Percentiles rank a stretch among this genome's conserved stretches.
Conservation (phyloP, 2,888 invertebrate genomes). For the Trichopria drosophilae region DNA sequence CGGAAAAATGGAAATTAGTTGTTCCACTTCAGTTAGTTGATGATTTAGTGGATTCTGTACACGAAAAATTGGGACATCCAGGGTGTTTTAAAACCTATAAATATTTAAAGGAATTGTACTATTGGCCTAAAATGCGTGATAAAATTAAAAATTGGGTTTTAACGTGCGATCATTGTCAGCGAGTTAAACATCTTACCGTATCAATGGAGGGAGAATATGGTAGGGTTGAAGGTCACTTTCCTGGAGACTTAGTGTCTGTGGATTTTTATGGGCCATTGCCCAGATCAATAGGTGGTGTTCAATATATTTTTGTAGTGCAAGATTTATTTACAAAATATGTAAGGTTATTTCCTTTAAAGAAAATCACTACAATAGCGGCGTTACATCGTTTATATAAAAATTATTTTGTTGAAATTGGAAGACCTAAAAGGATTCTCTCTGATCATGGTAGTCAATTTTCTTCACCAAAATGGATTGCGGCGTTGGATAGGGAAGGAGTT, state of each 20-base stretch:
- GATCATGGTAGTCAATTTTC: too few species aligned
- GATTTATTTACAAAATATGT: conserved; percentile 27
- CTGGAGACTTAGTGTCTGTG: conserved; percentile 22
- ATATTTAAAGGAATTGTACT: conserved; percentile 15
- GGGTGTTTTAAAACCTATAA: conserved; percentile 18
- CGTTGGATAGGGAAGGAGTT: too few species aligned
- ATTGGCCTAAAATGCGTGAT: conserved; percentile 15
- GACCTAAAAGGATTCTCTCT: too few species aligned
- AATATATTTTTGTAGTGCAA: conserved; percentile 30
- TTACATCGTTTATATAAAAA: too few species aligned
- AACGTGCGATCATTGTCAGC: conserved; percentile 23
- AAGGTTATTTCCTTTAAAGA: conserved; percentile 24
- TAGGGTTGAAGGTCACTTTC: conserved; percentile 7
- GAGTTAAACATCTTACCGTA: conserved; percentile 22
- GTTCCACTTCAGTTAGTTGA: conserved; percentile 2
- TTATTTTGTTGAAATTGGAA: too few species aligned
- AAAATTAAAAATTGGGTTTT: conserved; percentile 14
- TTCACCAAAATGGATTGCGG: neutral
- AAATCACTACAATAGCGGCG: too few species aligned
- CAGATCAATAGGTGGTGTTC: conserved; percentile 13
- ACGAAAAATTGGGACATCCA: conserved; percentile 11
- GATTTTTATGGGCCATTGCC: conserved; percentile 34
- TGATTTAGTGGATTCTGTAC: neutral
- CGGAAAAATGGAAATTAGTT: conserved; percentile 3
- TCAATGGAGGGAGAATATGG: conserved; percentile 26